Base-by-base conservation (phyloP, 2,888 invertebrate genomes). In the Acanthococcus lagerstroemiae region DNA sequence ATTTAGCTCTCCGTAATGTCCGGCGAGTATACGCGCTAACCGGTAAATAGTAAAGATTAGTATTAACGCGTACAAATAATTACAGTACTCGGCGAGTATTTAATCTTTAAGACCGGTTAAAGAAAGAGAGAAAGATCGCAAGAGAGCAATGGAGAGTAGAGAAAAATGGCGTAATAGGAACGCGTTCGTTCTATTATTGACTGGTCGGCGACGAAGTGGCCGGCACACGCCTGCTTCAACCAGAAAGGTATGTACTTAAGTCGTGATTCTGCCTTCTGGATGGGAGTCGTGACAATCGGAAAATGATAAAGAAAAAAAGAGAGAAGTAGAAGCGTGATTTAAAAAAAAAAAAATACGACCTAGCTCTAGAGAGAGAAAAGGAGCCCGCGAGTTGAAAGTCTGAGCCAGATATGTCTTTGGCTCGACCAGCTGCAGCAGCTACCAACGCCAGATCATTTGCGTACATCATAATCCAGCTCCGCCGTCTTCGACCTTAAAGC, bases 231-330 rank as follows among this genome's bases (percentile, higher is more conserved):
- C 61, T 61, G 30, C 21, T 50, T 48, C 46, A 46, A 60, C 61
- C 61, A 52, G 52, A 61, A 60, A 48, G 52, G 61, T 52, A 61
- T 61, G 61, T 30, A 26, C 48, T 48, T 17, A n/a, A 27, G 24
- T 61, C 61, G 61, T 61, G 61, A 61, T 61, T 61, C 48, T 30
- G 61, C 61, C 61, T 61, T 61, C 61, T 61, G 61, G 61, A 61
- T 37, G 61, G 30, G 52, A 60, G 61, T 61, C 61, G 61, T 61
- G 61, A 61, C 61, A 61, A 61, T 61, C 61, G 61, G 61, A 52
- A 61, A 61, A 61, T 61, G 61, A 61, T 61, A 61, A 61, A 61
- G 52, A 22, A 19, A 15, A 19, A 30, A 12, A 19, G 30, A 19
- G 37, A 6, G 19, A 7, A n/a, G 19, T 19, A 56, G 21, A 44